Evolutionary conservation across 1,140 invertebrate genomes (phyloP), one percentile per base, ranked within the genome.

Genomic region (Solenopsis fugax): DNA sequence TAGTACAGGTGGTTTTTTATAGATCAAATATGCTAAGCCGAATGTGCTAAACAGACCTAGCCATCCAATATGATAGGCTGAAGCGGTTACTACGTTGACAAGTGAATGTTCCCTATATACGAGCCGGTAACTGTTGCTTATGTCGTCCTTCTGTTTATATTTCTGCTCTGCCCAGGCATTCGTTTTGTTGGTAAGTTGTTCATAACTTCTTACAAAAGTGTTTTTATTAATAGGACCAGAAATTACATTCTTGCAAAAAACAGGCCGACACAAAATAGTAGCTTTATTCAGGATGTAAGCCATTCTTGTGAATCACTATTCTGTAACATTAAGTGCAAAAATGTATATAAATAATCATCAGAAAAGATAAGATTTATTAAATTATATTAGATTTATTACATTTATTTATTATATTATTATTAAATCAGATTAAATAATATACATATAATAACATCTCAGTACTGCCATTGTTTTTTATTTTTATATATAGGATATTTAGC

Each of bases 121-220:
- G 10, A 84, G 41, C 12, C 12, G n/a, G 4, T 84, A 84, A 84
- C 7, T n/a, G n/a, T 37, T 2, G 2, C 41, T 75, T 73, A 84
- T 48, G 7, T 84, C 73, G 24, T 84, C 80, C 16, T 50, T 73
- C 0, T 34, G 18, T 37, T 48, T 84, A 18, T 34, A 75, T 18
- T 48, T 50, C 13, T 37, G 1, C 34, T 84, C 69, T 34, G n/a
- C 4, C 13, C 41, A 41, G 21, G 13, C 0, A 37, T 73, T 41
- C 9, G 24, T 73, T 7, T 2, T 82, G 37, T 72, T 37, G 34
- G 24, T 10, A 4, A 12, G 7, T 12, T 84, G 13, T n/a, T 16
- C 1, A 50, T 54, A 18, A 34, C 6, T 82, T 60, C 1, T 82
- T 13, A 18, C n/a, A 12, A 10, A 34, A 0, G 1, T 58, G 4